phyloP scores from a whole-genome alignment of 2,888 invertebrate genomes.

The Acanthosepion lycidas region DNA sequence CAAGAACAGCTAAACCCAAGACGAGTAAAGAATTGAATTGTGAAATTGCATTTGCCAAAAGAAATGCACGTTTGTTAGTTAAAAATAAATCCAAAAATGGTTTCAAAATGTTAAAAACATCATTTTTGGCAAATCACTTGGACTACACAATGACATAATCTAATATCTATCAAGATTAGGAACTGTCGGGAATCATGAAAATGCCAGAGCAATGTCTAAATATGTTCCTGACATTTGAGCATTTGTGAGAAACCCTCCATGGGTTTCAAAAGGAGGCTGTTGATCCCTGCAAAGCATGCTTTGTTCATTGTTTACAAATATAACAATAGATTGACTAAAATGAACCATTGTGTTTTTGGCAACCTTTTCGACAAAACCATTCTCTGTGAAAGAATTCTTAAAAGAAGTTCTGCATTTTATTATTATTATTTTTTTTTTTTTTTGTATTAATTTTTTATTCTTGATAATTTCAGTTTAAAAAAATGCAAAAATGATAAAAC shows the following conservation, averaged over 20 bases:
- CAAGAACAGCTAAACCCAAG: too few species aligned
- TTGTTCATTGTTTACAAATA: background rate
- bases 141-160: background rate
- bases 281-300: background rate
- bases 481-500: background rate
- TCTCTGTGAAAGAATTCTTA: background rate
- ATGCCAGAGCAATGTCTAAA: background rate
- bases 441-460: background rate
- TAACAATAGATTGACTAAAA: background rate
- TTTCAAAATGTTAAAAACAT: background rate
- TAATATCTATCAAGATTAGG: background rate
- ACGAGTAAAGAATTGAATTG: too few species aligned
- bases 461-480: background rate
- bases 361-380: background rate
- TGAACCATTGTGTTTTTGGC: background rate
- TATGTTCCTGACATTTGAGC: background rate
- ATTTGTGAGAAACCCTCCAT: background rate
- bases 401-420: background rate
- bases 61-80: background rate
- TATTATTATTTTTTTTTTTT: background rate
- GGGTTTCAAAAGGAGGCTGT: background rate
- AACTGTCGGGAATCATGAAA: slow-evolving; percentile 1
- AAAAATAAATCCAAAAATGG: background rate
- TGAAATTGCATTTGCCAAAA: background rate
- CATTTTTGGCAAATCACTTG: background rate